A percentile compares a stretch with the other conserved stretches of the same genome.
phyloP scores from a whole-genome alignment of 1,140 invertebrate species.

The Zaprionus nigranus region DNA sequence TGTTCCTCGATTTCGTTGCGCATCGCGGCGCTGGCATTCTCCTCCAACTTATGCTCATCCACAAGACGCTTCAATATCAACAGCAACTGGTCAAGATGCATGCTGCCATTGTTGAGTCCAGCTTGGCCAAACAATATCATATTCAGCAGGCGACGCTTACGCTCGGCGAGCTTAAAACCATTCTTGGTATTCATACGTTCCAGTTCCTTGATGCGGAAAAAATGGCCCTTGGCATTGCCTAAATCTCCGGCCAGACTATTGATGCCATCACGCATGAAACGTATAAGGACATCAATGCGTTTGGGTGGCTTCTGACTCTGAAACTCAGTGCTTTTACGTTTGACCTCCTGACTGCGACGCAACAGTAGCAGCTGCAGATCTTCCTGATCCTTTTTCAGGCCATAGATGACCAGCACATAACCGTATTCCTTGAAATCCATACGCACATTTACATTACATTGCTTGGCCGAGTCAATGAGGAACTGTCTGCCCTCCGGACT shows the following conservation, averaged over 20 bases:
- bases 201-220: constrained; percentile 84
- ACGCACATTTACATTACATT: constrained; percentile 83
- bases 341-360: constrained; percentile 64
- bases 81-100: constrained; percentile 85
- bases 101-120: constrained; percentile 85
- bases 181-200: constrained; percentile 85
- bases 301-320: constrained; percentile 70
- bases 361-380: constrained; percentile 84
- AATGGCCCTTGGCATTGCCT: constrained; percentile 84
- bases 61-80: constrained; percentile 83
- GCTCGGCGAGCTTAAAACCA: constrained; percentile 80
- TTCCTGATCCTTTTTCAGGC: constrained; percentile 85
- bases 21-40: constrained; percentile 75
- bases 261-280: constrained; percentile 73
- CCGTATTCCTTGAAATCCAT: constrained; percentile 82
- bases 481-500: constrained; percentile 84
- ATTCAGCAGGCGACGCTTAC: constrained; percentile 84
- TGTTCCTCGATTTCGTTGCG: constrained; percentile 85
- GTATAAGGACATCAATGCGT: constrained; percentile 62
- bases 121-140: constrained; percentile 86
- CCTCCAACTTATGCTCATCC: constrained; percentile 80
- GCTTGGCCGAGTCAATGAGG: constrained; percentile 75
- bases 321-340: constrained; percentile 58
- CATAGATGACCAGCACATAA: constrained; percentile 85
- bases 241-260: constrained; percentile 57